Percentiles rank a stretch among this genome's conserved stretches.
Conservation (phyloP, 2,797 vertebrate species). For the Rhynchonycteris naso region DNA sequence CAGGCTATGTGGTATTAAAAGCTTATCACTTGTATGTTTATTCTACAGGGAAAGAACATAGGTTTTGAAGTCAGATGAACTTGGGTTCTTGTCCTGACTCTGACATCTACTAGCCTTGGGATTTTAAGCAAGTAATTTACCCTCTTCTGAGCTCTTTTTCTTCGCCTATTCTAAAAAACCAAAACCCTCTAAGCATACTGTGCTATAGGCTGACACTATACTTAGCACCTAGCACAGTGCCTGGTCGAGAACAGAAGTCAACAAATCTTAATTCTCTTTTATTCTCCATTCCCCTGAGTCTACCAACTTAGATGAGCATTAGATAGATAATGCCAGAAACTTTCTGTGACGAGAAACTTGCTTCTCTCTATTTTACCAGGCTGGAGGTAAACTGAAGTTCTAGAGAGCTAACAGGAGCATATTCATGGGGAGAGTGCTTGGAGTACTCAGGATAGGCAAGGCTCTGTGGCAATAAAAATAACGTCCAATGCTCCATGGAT, state of each 20-base stretch:
- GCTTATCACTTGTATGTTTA: not conserved
- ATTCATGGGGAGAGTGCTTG: not conserved
- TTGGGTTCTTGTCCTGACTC: not conserved
- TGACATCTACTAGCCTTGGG: not conserved
- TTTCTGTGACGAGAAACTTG: not conserved
- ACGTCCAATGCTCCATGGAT: not conserved
- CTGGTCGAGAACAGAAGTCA: not conserved
- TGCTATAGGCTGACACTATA: rapidly evolving
- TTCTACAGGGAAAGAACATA: not conserved
- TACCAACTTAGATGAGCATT: not conserved
- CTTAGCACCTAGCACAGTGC: rapidly evolving
- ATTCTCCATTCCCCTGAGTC: not conserved
- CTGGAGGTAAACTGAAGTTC: not conserved
- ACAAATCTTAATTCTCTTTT: rapidly evolving
- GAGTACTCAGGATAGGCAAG: not conserved
- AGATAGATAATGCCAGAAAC: not conserved
- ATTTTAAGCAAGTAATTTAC: not conserved
- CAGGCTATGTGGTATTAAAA: not conserved
- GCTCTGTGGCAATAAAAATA: not conserved
- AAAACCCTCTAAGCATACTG: rapidly evolving
- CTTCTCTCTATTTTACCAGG: not conserved
- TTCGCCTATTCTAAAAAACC: not conserved
- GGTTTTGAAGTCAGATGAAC: not conserved
- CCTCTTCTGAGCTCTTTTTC: not conserved
- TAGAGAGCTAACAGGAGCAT: not conserved